Base-by-base conservation (phyloP, 1,140 invertebrate species). In the Trichonephila clavata region DNA sequence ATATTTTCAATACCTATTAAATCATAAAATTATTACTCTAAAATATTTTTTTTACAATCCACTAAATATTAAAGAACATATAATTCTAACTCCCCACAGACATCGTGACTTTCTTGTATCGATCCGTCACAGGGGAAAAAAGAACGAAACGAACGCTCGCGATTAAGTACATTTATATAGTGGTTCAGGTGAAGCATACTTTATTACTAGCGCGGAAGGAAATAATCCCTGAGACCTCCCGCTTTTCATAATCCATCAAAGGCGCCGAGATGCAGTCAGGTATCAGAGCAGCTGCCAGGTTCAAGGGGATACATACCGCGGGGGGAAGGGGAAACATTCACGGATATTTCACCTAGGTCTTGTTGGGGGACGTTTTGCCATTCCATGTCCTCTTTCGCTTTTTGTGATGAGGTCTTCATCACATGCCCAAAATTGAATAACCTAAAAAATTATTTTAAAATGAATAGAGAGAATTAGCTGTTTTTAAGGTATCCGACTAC, bases 91-190 rank as follows among this genome's bases (percentile, higher is more conserved):
- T 71, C 39, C 21, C 21, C 6, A 21, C 43, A 27, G 27, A 59
- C 43, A 71, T 81, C 88, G 71, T 90, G 88, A 90, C 88, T 90
- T 81, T 10, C 43, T 14, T 81, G 68, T 90, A 90, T 90, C 50
- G 88, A 90, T 90, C 88, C 88, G 88, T 32, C 24, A 13, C 5
- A 16, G 14, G 71, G 71, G 27, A 16, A 24, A 24, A 24, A 24
- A 61, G 10, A 5, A 4, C 6, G 71, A 24, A 71, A 32, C 24
- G 8, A 10, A 60, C 18, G 21, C 16, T 63, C 39, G 39, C 68
- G 71, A 90, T 90, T 90, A 90, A 90, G 88, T 16, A 90, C 88
- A 81, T 77, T 90, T 90, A 90, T 90, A 71, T 80, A 90, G 88
- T 80, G 88, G 80, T 90, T 90, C 68, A 90, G 50, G 88, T 90